Percentiles rank a stretch among this genome's conserved stretches.
phyloP scores from a whole-genome alignment of 2,797 vertebrate species.

The Esox masquinongy region DNA sequence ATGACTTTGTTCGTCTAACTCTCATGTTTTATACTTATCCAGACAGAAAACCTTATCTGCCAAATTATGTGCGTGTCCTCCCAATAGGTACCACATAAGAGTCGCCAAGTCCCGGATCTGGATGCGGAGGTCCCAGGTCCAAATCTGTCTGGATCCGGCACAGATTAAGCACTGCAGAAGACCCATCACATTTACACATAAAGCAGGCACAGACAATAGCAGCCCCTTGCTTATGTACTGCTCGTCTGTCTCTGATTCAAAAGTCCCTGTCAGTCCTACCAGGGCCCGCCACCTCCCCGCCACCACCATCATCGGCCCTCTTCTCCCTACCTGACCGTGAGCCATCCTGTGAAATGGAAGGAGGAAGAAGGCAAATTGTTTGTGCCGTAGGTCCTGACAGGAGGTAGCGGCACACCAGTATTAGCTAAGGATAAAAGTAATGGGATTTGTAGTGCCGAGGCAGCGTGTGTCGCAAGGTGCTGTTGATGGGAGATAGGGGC shows the following conservation, averaged over 20 bases:
- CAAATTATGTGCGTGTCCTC: too few relatives aligned
- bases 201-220: not conserved
- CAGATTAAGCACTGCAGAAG: not conserved
- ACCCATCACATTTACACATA: slow-evolving; percentile 14
- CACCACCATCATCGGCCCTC: not conserved
- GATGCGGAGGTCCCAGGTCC: too few relatives aligned
- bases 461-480: slow-evolving; percentile 68
- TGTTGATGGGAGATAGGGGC: slow-evolving; percentile 75
- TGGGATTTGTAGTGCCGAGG: slow-evolving; percentile 76
- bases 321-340: slow-evolving; percentile 53
- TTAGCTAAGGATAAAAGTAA: slow-evolving; percentile 80
- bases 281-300: slow-evolving; percentile 51
- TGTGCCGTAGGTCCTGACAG: slow-evolving; percentile 76
- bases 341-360: slow-evolving; percentile 69
- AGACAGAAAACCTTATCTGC: too few relatives aligned
- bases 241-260: slow-evolving; percentile 51
- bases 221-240: slow-evolving; percentile 30
- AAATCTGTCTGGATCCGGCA: too few relatives aligned
- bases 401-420: slow-evolving; percentile 65
- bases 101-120: too few relatives aligned
- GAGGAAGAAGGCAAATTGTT: slow-evolving; percentile 75
- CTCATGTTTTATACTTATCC: too few relatives aligned
- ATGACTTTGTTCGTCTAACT: too few relatives aligned
- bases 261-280: slow-evolving; percentile 55
- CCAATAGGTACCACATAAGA: too few relatives aligned